Conservation (phyloP, 2,113 vertebrate species). For the Neogobius melanostomus region DNA sequence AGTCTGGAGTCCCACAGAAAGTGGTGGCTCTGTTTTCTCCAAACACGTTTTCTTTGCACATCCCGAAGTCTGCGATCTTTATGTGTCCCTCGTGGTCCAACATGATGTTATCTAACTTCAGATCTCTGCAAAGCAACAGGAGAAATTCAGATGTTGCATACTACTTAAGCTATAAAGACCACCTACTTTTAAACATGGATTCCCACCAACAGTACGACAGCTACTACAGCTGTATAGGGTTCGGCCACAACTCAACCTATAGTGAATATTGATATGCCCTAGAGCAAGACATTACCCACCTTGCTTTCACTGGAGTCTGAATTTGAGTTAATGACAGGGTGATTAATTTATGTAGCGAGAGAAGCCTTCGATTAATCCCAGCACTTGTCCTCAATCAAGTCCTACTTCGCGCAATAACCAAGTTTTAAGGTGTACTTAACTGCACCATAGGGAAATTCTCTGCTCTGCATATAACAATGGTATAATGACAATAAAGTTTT, state of each 20-base stretch:
- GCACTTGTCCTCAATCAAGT: not conserved
- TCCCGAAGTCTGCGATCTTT: constrained; percentile 97
- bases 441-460: no score
- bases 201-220: no score
- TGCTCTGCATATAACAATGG: no score
- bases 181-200: not conserved
- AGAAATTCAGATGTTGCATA: not conserved
- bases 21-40: constrained; percentile 91
- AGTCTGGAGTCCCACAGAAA: constrained; percentile 97
- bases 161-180: not conserved
- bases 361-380: not conserved
- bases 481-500: no score
- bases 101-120: constrained; percentile 98
- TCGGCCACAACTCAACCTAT: no score
- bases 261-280: no score
- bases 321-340: no score
- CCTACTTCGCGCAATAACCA: not conserved
- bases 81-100: constrained; percentile 91
- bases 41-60: constrained; percentile 95
- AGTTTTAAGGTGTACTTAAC: no score
- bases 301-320: no score
- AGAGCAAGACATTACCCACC: no score
- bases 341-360: no score
- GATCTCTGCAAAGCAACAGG: constrained; percentile 79
- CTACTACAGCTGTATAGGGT: no score